Evolutionary conservation across 64 coral and sea anemone genomes (phyloP), one percentile per base, ranked within the genome.

Genomic region (Actinia equina): DNA sequence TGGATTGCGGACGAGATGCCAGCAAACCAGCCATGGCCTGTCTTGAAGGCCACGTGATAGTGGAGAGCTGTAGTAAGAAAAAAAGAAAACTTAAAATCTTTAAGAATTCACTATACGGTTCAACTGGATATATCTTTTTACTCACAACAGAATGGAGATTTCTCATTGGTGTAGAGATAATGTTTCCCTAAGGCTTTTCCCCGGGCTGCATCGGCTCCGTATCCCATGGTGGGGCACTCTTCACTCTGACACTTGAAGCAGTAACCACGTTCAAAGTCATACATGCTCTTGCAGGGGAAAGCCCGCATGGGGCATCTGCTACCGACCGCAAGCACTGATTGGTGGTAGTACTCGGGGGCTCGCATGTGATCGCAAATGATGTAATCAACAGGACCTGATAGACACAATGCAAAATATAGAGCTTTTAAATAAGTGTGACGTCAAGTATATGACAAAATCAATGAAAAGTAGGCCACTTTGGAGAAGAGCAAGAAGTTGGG

Each of bases 311-410:
- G 71, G 59, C 90, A 91, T 37, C 19, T 52, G 44, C 81, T 84
- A 9, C 65, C 56, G 5, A 10, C 6, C 5, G 78, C 49, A 56
- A 87, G 85, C 69, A 92, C 86, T 16, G 93, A 92, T 42, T 88
- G 86, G 20, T 82, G 80, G 74, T 88, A 95, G 43, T 95, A 95
- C 18, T 91, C 93, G 0, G 77, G 19, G 19, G 93, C 93, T 16
- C 93, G 90, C 49, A 88, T 87, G 60, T 95, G 93, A 80, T 95
- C 93, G 71, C 93, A 95, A 13, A 85, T 80, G 41, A 95, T 3
- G 41, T 70, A 83, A 84, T 82, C 56, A n/a, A 89, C 44, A 18
- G 62, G 63, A 74, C 88, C 87, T 82, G 41, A 59, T 13, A 17
- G 25, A n/a, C n/a, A n/a, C n/a, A 3, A 22, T 10, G 22, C 22